phyloP scores from a whole-genome alignment of 2,797 vertebrate genomes.

The Acanthurus tractus region DNA sequence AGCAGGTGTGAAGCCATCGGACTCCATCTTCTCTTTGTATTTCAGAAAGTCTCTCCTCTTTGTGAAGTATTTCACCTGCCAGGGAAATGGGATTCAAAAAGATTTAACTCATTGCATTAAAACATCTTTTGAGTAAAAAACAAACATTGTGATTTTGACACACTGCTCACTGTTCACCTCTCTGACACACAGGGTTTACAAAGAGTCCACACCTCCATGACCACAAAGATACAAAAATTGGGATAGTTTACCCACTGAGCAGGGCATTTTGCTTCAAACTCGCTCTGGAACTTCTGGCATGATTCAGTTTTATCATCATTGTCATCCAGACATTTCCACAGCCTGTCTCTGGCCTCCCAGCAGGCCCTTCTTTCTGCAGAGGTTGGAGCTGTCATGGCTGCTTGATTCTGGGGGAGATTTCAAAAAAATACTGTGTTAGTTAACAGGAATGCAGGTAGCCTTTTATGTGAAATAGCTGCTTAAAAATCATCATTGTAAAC shows the following conservation, averaged over 20 bases:
- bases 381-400: slow-evolving; percentile 91
- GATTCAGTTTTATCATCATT: slow-evolving; percentile 73
- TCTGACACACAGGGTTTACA: neutral
- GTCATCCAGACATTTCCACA: slow-evolving; percentile 93
- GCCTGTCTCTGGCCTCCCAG: slow-evolving; percentile 91
- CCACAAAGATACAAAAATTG: neutral
- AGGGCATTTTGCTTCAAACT: slow-evolving; percentile 90
- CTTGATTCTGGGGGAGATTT: neutral
- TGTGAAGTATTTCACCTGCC: slow-evolving; percentile 93
- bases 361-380: slow-evolving; percentile 89
- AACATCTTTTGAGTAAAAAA: too few relatives aligned
- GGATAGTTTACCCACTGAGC: slow-evolving; percentile 90
- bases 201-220: neutral
- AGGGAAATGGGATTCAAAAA: neutral
- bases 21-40: slow-evolving; percentile 92
- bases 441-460: too few relatives aligned
- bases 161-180: neutral
- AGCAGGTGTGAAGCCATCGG: slow-evolving; percentile 85
- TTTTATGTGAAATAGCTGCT: too few relatives aligned
- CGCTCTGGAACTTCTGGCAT: slow-evolving; percentile 84
- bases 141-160: neutral
- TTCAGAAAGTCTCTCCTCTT: slow-evolving; percentile 95
- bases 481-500: neutral
- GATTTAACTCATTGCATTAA: too few relatives aligned
- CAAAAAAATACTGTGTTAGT: neutral